Percentiles rank a stretch among this genome's conserved stretches.
Evolutionary conservation across 30 jellyfish, hydroid and myxozoan genomes (phyloP).

Genomic region (Clytia hemisphaerica): DNA sequence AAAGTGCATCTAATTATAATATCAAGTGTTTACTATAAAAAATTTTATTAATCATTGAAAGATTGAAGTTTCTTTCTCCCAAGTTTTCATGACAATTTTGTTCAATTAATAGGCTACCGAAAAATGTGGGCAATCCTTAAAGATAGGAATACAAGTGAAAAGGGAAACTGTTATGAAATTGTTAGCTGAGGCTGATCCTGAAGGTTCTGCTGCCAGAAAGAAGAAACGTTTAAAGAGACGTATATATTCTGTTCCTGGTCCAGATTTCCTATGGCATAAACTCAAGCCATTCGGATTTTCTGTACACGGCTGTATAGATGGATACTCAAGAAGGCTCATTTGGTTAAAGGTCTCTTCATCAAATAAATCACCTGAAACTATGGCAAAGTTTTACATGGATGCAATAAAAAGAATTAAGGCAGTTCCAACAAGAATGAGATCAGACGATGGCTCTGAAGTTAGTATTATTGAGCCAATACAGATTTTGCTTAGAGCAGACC

Average conservation of each 20-base stretch:
- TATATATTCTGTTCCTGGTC: slow-evolving; percentile 31
- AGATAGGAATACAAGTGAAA: slow-evolving; percentile 17
- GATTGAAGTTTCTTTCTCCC: too few relatives aligned
- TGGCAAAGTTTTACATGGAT: slow-evolving; percentile 29
- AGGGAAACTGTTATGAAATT: slow-evolving; percentile 33
- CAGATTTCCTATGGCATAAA: slow-evolving; percentile 47
- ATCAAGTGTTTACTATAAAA: too few relatives aligned
- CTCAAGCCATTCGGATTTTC: slow-evolving; percentile 33
- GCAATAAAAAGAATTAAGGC: slow-evolving; percentile 33
- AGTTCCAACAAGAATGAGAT: slow-evolving; percentile 27
- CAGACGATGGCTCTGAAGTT: slow-evolving; percentile 44
- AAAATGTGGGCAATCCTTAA: slow-evolving; percentile 22
- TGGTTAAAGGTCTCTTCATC: slow-evolving; percentile 34
- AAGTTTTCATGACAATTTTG: too few relatives aligned
- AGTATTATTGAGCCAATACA: slow-evolving; percentile 31
- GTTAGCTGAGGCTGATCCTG: slow-evolving; percentile 32
- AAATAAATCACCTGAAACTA: slow-evolving; percentile 18
- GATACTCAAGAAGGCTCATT: slow-evolving; percentile 37
- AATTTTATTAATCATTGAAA: too few relatives aligned
- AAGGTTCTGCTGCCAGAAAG: slow-evolving; percentile 24
- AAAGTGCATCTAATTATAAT: too few relatives aligned
- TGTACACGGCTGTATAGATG: slow-evolving; percentile 47
- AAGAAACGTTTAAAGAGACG: slow-evolving; percentile 28
- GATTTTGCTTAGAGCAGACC: slow-evolving; percentile 7
- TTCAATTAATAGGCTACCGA: slow-evolving; percentile 33